phyloP scores from a whole-genome alignment of 2,888 invertebrate genomes.

The Volucella inflata region DNA sequence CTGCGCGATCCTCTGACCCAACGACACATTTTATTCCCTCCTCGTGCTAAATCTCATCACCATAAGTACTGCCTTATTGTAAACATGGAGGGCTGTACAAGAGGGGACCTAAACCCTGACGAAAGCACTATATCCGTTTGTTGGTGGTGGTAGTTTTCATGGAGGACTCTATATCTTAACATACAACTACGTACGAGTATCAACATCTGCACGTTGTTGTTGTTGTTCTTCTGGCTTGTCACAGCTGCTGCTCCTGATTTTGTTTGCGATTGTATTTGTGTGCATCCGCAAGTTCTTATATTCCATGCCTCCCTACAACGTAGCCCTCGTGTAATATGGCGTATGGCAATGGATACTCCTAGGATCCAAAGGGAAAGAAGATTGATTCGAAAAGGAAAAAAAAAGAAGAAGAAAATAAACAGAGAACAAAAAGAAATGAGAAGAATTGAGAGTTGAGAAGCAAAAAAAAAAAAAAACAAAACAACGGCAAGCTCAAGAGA shows the following conservation, averaged over 20 bases:
- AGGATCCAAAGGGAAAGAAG: slow-evolving; percentile 53
- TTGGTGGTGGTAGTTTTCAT: not conserved
- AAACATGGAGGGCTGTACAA: slow-evolving; percentile 20
- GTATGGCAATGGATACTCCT: not conserved
- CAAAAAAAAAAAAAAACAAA: slow-evolving; percentile 14
- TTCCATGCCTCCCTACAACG: slow-evolving; percentile 27
- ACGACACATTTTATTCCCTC: not conserved
- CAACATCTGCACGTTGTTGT: slow-evolving; percentile 11
- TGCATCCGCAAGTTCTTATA: slow-evolving; percentile 17
- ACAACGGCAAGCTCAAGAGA: slow-evolving; percentile 1
- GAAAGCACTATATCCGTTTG: slow-evolving; percentile 43
- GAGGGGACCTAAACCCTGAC: slow-evolving; percentile 38
- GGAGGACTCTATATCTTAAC: not conserved
- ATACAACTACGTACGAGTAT: no score
- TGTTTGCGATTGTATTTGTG: slow-evolving; percentile 50
- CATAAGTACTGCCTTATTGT: slow-evolving; percentile 11
- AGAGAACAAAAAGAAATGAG: slow-evolving; percentile 1
- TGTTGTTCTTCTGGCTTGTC: slow-evolving; percentile 34
- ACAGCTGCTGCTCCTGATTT: slow-evolving; percentile 57
- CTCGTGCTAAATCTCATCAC: not conserved
- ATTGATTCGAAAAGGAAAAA: not conserved
- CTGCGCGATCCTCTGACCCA: slow-evolving; percentile 55
- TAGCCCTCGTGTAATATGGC: not conserved
- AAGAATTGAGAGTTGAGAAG: slow-evolving; percentile 6
- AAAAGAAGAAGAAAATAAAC: no score